Evolutionary conservation across 2,888 invertebrate genomes (phyloP).

Genomic region (Deilephila porcellus): DNA sequence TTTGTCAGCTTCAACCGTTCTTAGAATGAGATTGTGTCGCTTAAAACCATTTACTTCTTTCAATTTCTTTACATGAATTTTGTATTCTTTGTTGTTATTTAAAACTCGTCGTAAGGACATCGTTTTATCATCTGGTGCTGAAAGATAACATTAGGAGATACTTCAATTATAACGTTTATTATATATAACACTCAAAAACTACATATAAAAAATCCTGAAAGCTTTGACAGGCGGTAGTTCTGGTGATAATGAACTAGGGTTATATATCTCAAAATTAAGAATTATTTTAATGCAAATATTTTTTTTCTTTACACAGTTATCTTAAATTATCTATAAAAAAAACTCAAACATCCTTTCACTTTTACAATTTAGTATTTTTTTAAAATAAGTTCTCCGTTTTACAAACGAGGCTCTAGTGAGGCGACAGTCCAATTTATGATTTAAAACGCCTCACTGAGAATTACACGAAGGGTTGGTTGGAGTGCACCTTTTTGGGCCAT

Average conservation of each 20-base stretch:
- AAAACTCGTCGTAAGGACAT: constrained; percentile 52
- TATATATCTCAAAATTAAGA: no score
- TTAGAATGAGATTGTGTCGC: constrained; percentile 64
- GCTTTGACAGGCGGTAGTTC: no score
- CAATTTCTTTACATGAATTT: constrained; percentile 65
- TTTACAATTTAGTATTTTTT: background rate
- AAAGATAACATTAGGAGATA: background rate
- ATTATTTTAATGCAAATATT: no score
- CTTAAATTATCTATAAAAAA: no score
- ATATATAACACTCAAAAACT: background rate
- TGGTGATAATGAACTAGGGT: no score
- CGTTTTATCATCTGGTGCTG: constrained; percentile 40
- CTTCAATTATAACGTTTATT: background rate
- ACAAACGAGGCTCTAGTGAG: background rate
- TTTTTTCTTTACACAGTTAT: no score
- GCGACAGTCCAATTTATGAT: background rate
- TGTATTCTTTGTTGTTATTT: constrained; percentile 52
- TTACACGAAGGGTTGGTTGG: background rate
- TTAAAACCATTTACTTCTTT: constrained; percentile 72
- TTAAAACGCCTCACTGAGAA: background rate
- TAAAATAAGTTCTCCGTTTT: background rate
- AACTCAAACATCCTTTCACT: background rate
- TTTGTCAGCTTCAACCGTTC: constrained; percentile 43
- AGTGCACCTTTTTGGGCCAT: background rate
- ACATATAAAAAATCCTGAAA: no score